Conservation (phyloP, 2,888 invertebrate genomes). For the Lasioglossum calceatum region DNA sequence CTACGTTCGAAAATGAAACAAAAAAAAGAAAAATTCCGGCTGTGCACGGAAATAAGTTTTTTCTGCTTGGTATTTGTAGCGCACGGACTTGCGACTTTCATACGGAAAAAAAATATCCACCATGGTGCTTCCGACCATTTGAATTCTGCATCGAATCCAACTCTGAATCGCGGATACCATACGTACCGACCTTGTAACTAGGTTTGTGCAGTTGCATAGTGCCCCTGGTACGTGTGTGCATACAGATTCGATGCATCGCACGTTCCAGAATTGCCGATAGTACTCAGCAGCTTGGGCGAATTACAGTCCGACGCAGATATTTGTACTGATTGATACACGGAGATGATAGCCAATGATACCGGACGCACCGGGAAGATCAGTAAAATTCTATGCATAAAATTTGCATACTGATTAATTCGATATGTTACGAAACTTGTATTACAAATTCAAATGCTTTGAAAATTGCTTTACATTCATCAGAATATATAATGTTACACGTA, state of each 20-base stretch:
- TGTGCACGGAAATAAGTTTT: conserved; percentile 41
- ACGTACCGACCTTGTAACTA: conserved; percentile 75
- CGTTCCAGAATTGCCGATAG: conserved; percentile 81
- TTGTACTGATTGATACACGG: conserved; percentile 65
- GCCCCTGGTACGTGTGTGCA: conserved; percentile 68
- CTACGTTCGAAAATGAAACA: conserved; percentile 27
- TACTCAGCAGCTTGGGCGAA: conserved; percentile 79
- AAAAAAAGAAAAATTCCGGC: background rate
- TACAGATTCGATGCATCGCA: conserved; percentile 79
- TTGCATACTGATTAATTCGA: background rate
- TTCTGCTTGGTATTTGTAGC: conserved; percentile 42
- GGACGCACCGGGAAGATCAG: conserved; percentile 59
- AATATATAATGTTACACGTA: background rate
- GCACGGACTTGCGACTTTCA: conserved; percentile 35
- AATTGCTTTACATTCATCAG: background rate
- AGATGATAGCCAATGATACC: conserved; percentile 56
- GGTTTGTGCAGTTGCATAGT: conserved; percentile 78
- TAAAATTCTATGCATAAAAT: conserved; percentile 61
- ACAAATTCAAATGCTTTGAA: background rate
- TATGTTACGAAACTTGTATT: background rate
- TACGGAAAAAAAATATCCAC: conserved; percentile 51
- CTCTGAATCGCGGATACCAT: conserved; percentile 74
- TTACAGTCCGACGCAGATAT: conserved; percentile 74
- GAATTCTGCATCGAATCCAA: conserved; percentile 65
- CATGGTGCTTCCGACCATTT: conserved; percentile 55